phyloP scores from a whole-genome alignment of 2,113 vertebrate genomes.

The Campylomormyrus tamandua region DNA sequence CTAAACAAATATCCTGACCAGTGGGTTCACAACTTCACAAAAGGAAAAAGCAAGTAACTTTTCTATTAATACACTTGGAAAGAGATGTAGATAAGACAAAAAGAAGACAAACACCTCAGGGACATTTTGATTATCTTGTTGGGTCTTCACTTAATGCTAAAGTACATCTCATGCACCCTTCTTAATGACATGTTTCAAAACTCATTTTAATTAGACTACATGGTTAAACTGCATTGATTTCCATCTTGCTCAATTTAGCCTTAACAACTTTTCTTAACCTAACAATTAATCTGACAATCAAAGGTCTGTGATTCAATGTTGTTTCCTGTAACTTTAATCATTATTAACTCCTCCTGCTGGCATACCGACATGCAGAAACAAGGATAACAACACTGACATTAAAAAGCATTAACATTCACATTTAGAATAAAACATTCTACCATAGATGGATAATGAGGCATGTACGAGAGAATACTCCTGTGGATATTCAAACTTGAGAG shows the following conservation, averaged over 20 bases:
- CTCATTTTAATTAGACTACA: neutral
- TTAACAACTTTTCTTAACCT: neutral
- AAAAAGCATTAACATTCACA: conserved; percentile 5
- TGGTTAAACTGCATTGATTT: neutral
- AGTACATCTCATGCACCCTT: neutral
- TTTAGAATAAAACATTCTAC: neutral
- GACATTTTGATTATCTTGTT: neutral
- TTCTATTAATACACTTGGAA: neutral
- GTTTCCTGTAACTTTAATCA: conserved; percentile 21
- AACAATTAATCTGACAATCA: neutral
- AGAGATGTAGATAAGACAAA: neutral
- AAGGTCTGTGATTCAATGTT: neutral
- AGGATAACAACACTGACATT: neutral
- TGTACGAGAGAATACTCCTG: neutral
- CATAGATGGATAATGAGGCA: neutral
- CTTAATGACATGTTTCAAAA: neutral
- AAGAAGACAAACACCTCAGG: neutral
- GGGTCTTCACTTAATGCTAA: neutral
- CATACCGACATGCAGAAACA: neutral
- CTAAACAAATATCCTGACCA: neutral
- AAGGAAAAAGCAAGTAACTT: neutral
- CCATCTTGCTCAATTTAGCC: neutral
- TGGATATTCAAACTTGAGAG: neutral
- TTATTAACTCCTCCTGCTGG: conserved; percentile 25
- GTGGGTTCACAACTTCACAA: neutral